These are phyloP conservation scores for Pogonomyrmex barbatus DNA, from an alignment of 1,140 invertebrate species.

Conservation along the genomic window DNA sequence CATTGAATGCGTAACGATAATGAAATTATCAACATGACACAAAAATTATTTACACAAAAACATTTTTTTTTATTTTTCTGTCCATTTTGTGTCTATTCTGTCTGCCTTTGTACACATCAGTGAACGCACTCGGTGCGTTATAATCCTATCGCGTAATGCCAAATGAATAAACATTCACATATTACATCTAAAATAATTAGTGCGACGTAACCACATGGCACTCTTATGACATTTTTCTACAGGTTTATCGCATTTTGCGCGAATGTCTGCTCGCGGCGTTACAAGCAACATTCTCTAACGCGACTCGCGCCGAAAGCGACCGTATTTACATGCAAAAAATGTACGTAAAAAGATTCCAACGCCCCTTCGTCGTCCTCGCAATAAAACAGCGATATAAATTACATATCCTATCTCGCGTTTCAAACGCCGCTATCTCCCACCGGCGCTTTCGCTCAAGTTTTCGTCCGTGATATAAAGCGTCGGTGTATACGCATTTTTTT, in stretches of 20 bases:
- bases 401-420: conserved; percentile 56
- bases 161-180: conserved; percentile 48
- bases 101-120: not conserved
- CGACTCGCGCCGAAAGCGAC: conserved; percentile 42
- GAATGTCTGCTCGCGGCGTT: not conserved
- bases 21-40: conserved; percentile 7
- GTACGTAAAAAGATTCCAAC: conserved; percentile 44
- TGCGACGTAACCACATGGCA: not conserved
- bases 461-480: conserved; percentile 16
- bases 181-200: conserved; percentile 48
- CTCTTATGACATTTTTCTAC: conserved; percentile 24
- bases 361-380: conserved; percentile 14
- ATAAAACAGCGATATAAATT: conserved; percentile 63
- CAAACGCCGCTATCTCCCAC: conserved; percentile 40
- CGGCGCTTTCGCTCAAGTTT: conserved; percentile 49
- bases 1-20: conserved; percentile 14
- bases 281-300: not conserved
- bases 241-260: conserved; percentile 33
- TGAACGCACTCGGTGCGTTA: not conserved
- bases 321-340: conserved; percentile 56
- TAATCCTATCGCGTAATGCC: conserved; percentile 18
- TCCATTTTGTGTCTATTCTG: not conserved
- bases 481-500: conserved; percentile 14
- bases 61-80: not conserved
- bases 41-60: no score